These are phyloP conservation scores for Hydrozoanthus tunicans DNA, from an alignment of 64 coral and sea anemone species.

Conservation along the genomic window DNA sequence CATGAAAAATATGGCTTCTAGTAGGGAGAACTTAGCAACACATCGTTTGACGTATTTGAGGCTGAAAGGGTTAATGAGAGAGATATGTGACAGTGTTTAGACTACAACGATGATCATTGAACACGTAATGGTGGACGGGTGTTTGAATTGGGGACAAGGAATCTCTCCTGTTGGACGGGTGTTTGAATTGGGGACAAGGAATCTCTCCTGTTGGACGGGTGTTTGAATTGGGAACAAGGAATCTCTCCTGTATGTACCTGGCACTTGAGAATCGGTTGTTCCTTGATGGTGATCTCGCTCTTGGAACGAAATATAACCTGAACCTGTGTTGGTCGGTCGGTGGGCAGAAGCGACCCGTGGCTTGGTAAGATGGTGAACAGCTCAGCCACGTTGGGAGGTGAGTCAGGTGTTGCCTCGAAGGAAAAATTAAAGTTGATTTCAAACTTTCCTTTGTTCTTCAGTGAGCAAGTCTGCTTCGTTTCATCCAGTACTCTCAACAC, in stretches of 20 bases:
- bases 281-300: constrained; percentile 88
- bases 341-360: constrained; percentile 78
- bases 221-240: no score
- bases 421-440: constrained; percentile 95
- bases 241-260: constrained; percentile 70
- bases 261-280: constrained; percentile 84
- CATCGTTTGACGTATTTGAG: no score
- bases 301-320: constrained; percentile 96
- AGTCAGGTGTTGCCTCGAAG: constrained; percentile 75
- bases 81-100: no score
- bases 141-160: no score
- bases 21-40: no score
- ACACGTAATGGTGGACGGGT: no score
- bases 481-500: constrained; percentile 90
- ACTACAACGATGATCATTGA: no score
- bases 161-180: no score
- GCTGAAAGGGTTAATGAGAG: no score
- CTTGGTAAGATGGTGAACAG: constrained; percentile 89
- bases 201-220: no score
- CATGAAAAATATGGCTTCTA: no score
- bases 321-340: constrained; percentile 89
- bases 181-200: no score
- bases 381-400: constrained; percentile 70
- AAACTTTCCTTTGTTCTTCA: constrained; percentile 95
- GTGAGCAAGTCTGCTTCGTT: constrained; percentile 89